Conservation (phyloP, 2,113 vertebrate genomes). For the Lontra canadensis region DNA sequence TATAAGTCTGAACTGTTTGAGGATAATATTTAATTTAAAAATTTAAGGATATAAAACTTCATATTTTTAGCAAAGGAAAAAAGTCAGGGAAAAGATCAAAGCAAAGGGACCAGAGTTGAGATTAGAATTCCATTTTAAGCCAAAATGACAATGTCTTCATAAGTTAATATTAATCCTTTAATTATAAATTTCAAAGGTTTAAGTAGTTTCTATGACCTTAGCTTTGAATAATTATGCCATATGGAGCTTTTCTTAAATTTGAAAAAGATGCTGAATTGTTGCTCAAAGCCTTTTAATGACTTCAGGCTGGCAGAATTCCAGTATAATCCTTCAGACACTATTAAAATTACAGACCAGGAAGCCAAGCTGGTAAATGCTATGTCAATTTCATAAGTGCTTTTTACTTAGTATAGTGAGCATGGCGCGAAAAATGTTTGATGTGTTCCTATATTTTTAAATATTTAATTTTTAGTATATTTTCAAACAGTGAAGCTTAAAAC, state of each 20-base stretch:
- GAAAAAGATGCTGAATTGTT: slow-evolving; percentile 87
- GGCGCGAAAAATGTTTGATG: slow-evolving; percentile 71
- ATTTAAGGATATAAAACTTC: slow-evolving; percentile 78
- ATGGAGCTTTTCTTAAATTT: slow-evolving; percentile 84
- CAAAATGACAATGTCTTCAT: slow-evolving; percentile 87
- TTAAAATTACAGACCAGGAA: slow-evolving; percentile 83
- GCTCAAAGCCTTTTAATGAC: slow-evolving; percentile 86
- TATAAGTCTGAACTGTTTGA: slow-evolving; percentile 65
- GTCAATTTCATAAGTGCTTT: slow-evolving; percentile 81
- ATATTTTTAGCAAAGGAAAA: slow-evolving; percentile 61
- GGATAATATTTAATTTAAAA: slow-evolving; percentile 83
- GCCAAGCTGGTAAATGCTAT: slow-evolving; percentile 81
- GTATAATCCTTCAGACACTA: slow-evolving; percentile 81
- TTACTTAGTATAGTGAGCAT: slow-evolving; percentile 55
- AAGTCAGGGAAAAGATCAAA: slow-evolving; percentile 86
- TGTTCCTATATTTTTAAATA: slow-evolving; percentile 66
- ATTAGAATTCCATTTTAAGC: slow-evolving; percentile 87
- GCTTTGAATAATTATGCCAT: slow-evolving; percentile 88
- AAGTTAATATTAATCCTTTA: slow-evolving; percentile 90
- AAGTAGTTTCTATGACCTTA: slow-evolving; percentile 87
- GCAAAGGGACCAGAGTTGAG: slow-evolving; percentile 82
- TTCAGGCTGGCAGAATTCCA: slow-evolving; percentile 86
- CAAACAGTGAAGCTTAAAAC: slow-evolving; percentile 60
- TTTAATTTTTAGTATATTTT: neutral
- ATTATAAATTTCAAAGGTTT: slow-evolving; percentile 89